Percentiles rank a stretch among this genome's conserved stretches.
Conservation (phyloP, 2,888 invertebrate genomes). For the Stomorhina lunata region DNA sequence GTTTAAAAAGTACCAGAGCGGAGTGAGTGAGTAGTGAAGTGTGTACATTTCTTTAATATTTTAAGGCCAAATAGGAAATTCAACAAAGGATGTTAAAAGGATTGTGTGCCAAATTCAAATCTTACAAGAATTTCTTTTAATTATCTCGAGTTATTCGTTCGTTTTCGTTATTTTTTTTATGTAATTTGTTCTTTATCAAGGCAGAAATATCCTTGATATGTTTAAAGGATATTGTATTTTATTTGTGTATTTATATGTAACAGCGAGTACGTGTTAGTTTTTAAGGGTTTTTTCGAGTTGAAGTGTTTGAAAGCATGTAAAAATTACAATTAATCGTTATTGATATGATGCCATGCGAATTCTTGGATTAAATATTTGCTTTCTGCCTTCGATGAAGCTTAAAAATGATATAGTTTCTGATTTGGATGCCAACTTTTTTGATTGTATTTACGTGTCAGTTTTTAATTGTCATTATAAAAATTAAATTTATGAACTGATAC, state of each 20-base stretch:
- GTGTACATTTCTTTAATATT: background rate
- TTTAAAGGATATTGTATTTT: constrained; percentile 2
- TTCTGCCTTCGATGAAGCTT: background rate
- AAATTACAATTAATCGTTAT: constrained; percentile 30
- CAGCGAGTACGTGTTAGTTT: background rate
- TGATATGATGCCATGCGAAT: constrained; percentile 26
- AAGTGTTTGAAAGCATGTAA: constrained; percentile 8
- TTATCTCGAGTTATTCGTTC: too few species aligned
- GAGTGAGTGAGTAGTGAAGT: constrained; percentile 16
- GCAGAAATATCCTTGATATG: too few species aligned
- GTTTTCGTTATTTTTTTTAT: background rate
- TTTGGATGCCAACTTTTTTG: constrained; percentile 6
- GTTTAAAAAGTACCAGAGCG: background rate
- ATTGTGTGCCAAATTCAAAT: constrained; percentile 52
- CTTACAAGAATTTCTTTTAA: constrained; percentile 37
- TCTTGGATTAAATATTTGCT: background rate
- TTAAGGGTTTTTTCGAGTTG: background rate
- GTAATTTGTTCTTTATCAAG: constrained; percentile 11
- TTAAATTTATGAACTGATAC: too few species aligned
- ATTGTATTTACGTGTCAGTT: too few species aligned
- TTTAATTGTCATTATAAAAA: too few species aligned
- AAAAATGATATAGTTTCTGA: background rate
- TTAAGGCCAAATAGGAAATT: constrained; percentile 34
- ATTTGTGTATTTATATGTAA: background rate
- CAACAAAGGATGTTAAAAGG: constrained; percentile 16